These are phyloP conservation scores for Cataglyphis altisquamis DNA, from an alignment of 2,888 invertebrate species.

Conservation along the genomic window DNA sequence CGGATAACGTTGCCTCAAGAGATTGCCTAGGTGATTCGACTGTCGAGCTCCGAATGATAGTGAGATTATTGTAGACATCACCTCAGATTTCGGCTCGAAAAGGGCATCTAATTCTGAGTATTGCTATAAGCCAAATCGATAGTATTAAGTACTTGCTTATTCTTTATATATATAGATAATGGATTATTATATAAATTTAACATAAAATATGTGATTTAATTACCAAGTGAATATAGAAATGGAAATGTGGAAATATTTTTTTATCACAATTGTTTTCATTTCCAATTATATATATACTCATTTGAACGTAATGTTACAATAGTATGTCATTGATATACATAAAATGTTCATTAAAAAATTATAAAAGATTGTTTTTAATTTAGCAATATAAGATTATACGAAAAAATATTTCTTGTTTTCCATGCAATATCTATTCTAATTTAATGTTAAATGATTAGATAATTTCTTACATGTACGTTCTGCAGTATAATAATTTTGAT, in stretches of 20 bases:
- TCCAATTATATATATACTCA: neutral
- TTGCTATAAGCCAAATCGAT: slow-evolving; percentile 46
- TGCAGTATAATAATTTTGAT: slow-evolving; percentile 24
- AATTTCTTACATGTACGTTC: neutral
- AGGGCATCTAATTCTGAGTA: no score
- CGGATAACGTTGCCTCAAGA: no score
- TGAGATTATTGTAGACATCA: no score
- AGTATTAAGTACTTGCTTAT: slow-evolving; percentile 48
- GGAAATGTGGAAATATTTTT: neutral
- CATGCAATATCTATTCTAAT: slow-evolving; percentile 2
- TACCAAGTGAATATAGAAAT: neutral
- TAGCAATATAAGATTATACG: slow-evolving; percentile 1
- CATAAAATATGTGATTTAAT: neutral
- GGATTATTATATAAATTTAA: neutral
- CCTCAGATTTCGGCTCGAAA: no score
- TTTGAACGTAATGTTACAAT: slow-evolving; percentile 27
- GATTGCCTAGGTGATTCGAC: no score
- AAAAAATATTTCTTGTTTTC: slow-evolving; percentile 13
- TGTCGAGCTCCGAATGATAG: no score
- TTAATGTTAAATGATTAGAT: slow-evolving; percentile 37
- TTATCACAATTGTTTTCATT: neutral
- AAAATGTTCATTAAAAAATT: neutral
- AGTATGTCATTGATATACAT: slow-evolving; percentile 18
- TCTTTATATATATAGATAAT: slow-evolving; percentile 24
- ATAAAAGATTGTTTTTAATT: neutral